Percentiles rank a stretch among this genome's conserved stretches.
Conservation (phyloP, 2,888 invertebrate species). For the Vanessa cardui region DNA sequence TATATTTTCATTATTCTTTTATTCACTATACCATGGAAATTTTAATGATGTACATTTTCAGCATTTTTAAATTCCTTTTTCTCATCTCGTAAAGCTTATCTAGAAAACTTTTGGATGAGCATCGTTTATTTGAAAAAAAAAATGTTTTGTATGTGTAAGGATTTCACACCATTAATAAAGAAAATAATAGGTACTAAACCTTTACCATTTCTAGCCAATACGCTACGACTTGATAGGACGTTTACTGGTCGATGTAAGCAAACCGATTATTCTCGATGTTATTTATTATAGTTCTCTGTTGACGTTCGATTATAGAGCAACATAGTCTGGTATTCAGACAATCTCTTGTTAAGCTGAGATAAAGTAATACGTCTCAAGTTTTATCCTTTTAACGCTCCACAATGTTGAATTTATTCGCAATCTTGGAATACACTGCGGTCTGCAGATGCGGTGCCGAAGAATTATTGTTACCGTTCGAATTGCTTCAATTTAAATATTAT, state of each 20-base stretch:
- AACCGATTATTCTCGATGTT: too few relatives aligned
- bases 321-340: slow-evolving; percentile 12
- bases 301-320: background rate
- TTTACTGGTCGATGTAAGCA: too few relatives aligned
- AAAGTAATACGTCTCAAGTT: slow-evolving; percentile 34
- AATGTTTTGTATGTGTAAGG: too few relatives aligned
- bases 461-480: slow-evolving; percentile 38
- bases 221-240: too few relatives aligned
- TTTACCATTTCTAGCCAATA: too few relatives aligned
- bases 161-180: too few relatives aligned
- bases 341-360: slow-evolving; percentile 26
- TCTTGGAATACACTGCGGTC: slow-evolving; percentile 41
- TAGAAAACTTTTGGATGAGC: too few relatives aligned
- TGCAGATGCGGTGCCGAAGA: slow-evolving; percentile 40
- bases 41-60: background rate
- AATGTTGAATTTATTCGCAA: slow-evolving; percentile 46
- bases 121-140: too few relatives aligned
- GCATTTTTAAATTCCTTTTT: background rate
- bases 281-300: too few relatives aligned
- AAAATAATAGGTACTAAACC: too few relatives aligned
- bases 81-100: too few relatives aligned
- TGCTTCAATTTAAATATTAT: slow-evolving; percentile 41
- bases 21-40: slow-evolving; percentile 8
- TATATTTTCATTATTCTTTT: background rate
- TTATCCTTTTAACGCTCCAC: slow-evolving; percentile 38